Evolutionary conservation across 2,888 invertebrate genomes (phyloP).

Genomic region (Netelia inedita): DNA sequence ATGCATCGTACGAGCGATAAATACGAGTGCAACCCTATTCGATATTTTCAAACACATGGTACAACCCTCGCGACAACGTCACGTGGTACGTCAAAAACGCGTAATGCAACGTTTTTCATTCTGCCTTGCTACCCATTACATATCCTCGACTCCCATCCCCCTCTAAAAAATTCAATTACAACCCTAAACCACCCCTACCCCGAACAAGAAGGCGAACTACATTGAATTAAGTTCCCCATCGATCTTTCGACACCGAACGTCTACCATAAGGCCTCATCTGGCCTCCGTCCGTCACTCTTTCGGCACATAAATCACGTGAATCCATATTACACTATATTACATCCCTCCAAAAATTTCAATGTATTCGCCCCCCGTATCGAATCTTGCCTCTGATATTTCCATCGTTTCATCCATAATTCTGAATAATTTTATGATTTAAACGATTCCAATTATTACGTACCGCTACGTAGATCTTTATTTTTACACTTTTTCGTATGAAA

Average conservation of each 20-base stretch:
- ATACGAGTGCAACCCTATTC: neutral
- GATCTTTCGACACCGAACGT: slow-evolving; percentile 18
- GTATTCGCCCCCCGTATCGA: neutral
- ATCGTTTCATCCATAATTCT: too few species aligned
- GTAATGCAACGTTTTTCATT: neutral
- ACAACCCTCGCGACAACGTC: neutral
- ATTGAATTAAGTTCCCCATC: slow-evolving; percentile 17
- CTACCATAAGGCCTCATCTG: neutral
- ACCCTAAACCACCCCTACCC: neutral
- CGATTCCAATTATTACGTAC: neutral
- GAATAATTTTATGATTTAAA: too few species aligned
- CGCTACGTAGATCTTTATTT: too few species aligned
- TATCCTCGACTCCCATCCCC: neutral
- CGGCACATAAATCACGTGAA: slow-evolving; percentile 19
- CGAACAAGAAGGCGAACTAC: slow-evolving; percentile 8
- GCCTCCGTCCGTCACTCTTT: neutral
- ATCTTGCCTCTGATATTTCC: too few species aligned
- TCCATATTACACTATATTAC: slow-evolving; percentile 9
- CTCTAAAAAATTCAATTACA: slow-evolving; percentile 38
- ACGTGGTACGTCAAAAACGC: neutral
- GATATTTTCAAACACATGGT: neutral
- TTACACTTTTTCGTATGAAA: too few species aligned
- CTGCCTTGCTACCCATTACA: neutral
- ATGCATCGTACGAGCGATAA: slow-evolving; percentile 8
- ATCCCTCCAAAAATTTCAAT: neutral